phyloP scores from a whole-genome alignment of 2,888 invertebrate genomes.

The Rhodophaea formosa region DNA sequence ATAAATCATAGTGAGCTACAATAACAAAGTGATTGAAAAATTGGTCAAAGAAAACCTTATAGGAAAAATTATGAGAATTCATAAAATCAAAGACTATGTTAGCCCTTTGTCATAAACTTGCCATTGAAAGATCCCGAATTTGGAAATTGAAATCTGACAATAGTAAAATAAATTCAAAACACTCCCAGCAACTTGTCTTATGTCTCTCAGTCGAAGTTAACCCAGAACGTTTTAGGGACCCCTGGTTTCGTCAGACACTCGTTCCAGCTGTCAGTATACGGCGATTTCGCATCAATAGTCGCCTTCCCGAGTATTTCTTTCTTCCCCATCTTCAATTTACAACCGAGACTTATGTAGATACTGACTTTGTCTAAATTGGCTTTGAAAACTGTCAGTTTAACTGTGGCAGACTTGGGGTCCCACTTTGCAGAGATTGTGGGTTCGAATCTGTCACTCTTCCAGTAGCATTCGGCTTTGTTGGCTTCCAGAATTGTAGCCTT shows the following conservation, averaged over 20 bases:
- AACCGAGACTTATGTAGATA: conserved; percentile 84
- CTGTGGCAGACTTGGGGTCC: conserved; percentile 83
- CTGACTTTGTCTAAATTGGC: conserved; percentile 83
- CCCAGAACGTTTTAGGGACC: conserved; percentile 81
- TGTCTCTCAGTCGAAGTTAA: conserved; percentile 74
- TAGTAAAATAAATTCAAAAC: neutral
- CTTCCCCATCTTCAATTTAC: conserved; percentile 85
- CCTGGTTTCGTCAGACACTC: conserved; percentile 80
- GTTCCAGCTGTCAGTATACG: conserved; percentile 82
- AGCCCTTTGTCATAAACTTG: too few species aligned
- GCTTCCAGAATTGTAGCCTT: conserved; percentile 89
- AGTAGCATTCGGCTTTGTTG: conserved; percentile 80
- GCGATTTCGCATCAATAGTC: conserved; percentile 82
- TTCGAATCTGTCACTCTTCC: conserved; percentile 88
- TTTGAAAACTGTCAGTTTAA: conserved; percentile 83
- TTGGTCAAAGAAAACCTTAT: too few species aligned
- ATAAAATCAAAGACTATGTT: too few species aligned
- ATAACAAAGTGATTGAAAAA: neutral
- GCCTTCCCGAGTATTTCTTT: conserved; percentile 85
- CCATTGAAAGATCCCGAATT: neutral
- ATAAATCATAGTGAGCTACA: neutral
- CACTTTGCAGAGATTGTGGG: conserved; percentile 90
- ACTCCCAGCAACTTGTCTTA: neutral
- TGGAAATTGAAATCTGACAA: neutral
- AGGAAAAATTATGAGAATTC: too few species aligned